Base-by-base conservation (phyloP, 2,888 invertebrate species). In the Zygogramma bicolorata region DNA sequence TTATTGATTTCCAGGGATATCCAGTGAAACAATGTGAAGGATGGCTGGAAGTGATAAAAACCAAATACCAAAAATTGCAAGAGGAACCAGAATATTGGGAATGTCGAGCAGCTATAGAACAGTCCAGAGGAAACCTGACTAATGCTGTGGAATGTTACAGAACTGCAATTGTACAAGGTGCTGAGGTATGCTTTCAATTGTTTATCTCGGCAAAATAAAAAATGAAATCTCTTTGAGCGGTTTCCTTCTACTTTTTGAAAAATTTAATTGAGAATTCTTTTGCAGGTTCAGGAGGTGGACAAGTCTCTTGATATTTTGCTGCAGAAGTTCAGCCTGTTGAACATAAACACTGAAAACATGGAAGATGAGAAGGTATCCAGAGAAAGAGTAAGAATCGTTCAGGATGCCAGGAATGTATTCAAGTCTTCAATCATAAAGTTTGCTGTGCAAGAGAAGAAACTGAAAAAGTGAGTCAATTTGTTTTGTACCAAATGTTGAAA, bases 141-240 rank as follows among this genome's bases (percentile, higher is more conserved):
- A 87, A 88, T 10, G 90, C 91, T 0, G 88, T 91, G n/a, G 88
- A 90, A 71, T 91, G 89, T 82, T 91, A 90, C 87, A 88, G 89
- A 73, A 88, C 89, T 49, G 91, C 91, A 18, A 88, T 91, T 13
- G 87, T 89, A 15, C 89, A 89, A 58, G 91, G 91, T 0, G 89
- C 90, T 0, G 88, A 90, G 87, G 91, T 91, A 81, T 77, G 65
- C 22, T 22, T 10, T 7, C 68, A 62, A 18, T 70, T 68, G 62
- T 31, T 18, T 42, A 34, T n/a, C 13, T 59, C 27, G 34, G 13
- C 15, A 18, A n/a, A 34, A 22, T 22, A 62, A 20, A 15, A 53
- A 53, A 53, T 10, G 22, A 13, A 22, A 25, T 18, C n/a, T n/a
- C n/a, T n/a, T n/a, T n/a, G n/a, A n/a, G n/a, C n/a, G n/a, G n/a